These are phyloP conservation scores for Pseudobourletiella spinata DNA, from an alignment of 1,140 invertebrate genomes.

Conservation along the genomic window DNA sequence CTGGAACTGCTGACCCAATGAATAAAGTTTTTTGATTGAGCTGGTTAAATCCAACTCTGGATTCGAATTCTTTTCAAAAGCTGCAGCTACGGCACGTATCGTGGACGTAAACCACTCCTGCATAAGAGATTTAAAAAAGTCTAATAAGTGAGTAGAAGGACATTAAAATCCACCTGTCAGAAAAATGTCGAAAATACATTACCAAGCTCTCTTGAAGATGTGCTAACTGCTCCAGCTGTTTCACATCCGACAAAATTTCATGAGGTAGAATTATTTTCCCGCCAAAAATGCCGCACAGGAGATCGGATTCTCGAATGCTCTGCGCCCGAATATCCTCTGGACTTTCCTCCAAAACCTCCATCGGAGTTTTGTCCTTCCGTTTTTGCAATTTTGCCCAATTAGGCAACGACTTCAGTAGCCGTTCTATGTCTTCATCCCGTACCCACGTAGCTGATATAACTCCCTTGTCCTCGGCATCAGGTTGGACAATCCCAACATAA, in stretches of 20 bases:
- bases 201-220: conserved; percentile 87
- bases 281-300: conserved; percentile 62
- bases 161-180: conserved; percentile 30
- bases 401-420: conserved; percentile 57
- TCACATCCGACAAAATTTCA: conserved; percentile 71
- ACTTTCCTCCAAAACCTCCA: conserved; percentile 53
- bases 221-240: conserved; percentile 68
- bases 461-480: conserved; percentile 64
- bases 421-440: conserved; percentile 85
- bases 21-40: conserved; percentile 34
- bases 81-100: conserved; percentile 11
- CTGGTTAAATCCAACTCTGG: conserved; percentile 11
- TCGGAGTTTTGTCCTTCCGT: conserved; percentile 38
- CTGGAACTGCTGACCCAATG: conserved; percentile 69
- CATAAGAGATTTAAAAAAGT: conserved; percentile 22
- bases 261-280: conserved; percentile 48
- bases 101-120: conserved; percentile 58
- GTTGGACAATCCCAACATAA: conserved; percentile 66
- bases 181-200: no score
- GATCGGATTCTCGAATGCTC: conserved; percentile 81
- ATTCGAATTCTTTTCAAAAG: conserved; percentile 11
- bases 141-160: no score
- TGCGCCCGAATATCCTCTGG: conserved; percentile 67
- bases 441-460: conserved; percentile 84
- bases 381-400: conserved; percentile 70